Percentiles rank a stretch among this genome's conserved stretches.
Evolutionary conservation across 2,797 vertebrate genomes (phyloP).

Genomic region (Brachyalestes nurse): DNA sequence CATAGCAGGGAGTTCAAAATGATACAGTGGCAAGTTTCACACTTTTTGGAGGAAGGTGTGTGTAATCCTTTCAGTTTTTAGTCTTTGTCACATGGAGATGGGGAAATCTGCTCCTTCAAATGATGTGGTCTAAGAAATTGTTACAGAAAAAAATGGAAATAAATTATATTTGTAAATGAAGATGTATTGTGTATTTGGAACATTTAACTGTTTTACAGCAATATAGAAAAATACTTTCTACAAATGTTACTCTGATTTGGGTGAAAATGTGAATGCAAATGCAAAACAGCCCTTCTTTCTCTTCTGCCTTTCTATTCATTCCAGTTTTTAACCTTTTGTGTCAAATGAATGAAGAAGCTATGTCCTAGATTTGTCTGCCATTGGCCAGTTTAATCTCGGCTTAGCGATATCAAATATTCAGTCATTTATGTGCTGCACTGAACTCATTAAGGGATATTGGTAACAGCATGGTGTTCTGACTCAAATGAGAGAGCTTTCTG

Average conservation of each 20-base stretch:
- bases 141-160: no score
- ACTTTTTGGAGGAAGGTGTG: background rate
- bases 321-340: background rate
- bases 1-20: background rate
- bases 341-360: background rate
- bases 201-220: no score
- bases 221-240: no score
- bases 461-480: conserved; percentile 13
- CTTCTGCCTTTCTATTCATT: background rate
- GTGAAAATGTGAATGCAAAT: no score
- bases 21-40: background rate
- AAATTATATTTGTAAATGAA: no score
- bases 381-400: conserved; percentile 7
- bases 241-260: no score
- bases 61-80: background rate
- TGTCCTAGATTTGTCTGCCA: background rate
- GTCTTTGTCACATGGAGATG: background rate
- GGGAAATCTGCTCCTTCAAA: background rate
- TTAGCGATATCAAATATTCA: conserved; percentile 36
- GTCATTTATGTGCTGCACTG: background rate
- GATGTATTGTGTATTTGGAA: no score
- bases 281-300: background rate
- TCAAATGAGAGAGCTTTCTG: conserved; percentile 10
- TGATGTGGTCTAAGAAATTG: background rate
- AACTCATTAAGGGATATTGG: conserved; percentile 30